Evolutionary conservation across 2,888 invertebrate genomes (phyloP).

Genomic region (Aphodius sticticus): DNA sequence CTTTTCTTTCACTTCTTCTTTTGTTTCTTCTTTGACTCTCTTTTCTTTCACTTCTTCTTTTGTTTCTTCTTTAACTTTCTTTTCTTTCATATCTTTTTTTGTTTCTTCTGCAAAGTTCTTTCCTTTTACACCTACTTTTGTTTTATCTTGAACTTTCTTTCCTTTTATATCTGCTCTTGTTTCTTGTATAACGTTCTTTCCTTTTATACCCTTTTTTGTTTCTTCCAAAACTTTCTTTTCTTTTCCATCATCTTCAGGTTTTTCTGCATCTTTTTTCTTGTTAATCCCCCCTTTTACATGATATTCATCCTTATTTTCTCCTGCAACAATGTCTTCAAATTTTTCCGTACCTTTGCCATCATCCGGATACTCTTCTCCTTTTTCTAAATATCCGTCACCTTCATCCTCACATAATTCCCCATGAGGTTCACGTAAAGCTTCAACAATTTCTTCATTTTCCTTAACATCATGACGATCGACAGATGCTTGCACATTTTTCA

Average conservation of each 20-base stretch:
- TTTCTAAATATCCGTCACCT: not conserved
- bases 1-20: conserved; percentile 15
- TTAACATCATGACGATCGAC: not conserved
- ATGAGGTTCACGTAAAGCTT: not conserved
- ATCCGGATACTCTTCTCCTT: not conserved
- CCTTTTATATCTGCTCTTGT: not conserved
- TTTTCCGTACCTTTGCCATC: not conserved
- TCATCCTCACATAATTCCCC: not conserved
- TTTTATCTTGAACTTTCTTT: not conserved
- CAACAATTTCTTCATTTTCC: not conserved
- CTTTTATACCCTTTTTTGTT: not conserved
- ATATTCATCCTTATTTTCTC: conserved; percentile 15
- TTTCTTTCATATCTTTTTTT: not conserved
- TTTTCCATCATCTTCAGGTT: conserved; percentile 19
- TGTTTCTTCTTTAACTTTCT: conserved; percentile 13
- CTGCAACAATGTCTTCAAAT: not conserved
- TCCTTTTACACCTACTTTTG: too few relatives aligned
- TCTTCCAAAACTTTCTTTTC: conserved; percentile 5
- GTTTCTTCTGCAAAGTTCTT: too few relatives aligned
- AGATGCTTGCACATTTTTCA: conserved; percentile 1
- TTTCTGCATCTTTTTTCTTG: conserved; percentile 27
- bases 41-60: conserved; percentile 16
- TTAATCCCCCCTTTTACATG: conserved; percentile 12
- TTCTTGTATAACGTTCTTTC: not conserved
- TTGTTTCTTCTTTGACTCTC: conserved; percentile 11